Conservation (phyloP, 2,888 invertebrate genomes). For the Limnephilus marmoratus region DNA sequence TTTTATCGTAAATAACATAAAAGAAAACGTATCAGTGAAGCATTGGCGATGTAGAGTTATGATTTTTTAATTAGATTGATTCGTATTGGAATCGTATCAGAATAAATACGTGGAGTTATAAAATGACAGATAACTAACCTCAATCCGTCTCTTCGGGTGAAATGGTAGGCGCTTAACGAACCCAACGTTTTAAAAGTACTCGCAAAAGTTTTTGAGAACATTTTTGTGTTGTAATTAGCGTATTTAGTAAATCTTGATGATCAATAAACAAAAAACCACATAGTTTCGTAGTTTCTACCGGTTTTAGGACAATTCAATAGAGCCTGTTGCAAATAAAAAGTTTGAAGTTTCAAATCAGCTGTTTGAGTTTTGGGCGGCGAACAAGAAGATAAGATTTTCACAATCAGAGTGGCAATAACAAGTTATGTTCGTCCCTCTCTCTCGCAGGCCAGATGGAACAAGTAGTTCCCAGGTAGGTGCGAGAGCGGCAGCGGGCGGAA, state of each 20-base stretch:
- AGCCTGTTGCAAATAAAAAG: constrained; percentile 58
- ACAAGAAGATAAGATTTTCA: constrained; percentile 52
- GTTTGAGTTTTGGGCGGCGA: constrained; percentile 56
- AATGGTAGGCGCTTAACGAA: constrained; percentile 55
- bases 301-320: background rate
- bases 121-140: constrained; percentile 57
- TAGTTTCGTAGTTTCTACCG: background rate
- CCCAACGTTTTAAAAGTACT: constrained; percentile 55
- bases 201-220: constrained; percentile 58
- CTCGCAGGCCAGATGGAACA: constrained; percentile 38
- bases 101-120: background rate
- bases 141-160: constrained; percentile 58
- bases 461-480: constrained; percentile 50
- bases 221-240: constrained; percentile 33
- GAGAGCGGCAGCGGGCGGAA: constrained; percentile 55
- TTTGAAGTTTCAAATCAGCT: constrained; percentile 63
- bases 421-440: constrained; percentile 54
- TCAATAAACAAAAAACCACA: background rate
- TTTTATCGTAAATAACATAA: background rate
- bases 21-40: background rate
- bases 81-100: background rate
- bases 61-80: background rate
- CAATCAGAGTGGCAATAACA: constrained; percentile 4
- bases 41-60: background rate
- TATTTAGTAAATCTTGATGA: background rate